phyloP scores from a whole-genome alignment of 2,797 vertebrate species.

The Clamator glandarius region DNA sequence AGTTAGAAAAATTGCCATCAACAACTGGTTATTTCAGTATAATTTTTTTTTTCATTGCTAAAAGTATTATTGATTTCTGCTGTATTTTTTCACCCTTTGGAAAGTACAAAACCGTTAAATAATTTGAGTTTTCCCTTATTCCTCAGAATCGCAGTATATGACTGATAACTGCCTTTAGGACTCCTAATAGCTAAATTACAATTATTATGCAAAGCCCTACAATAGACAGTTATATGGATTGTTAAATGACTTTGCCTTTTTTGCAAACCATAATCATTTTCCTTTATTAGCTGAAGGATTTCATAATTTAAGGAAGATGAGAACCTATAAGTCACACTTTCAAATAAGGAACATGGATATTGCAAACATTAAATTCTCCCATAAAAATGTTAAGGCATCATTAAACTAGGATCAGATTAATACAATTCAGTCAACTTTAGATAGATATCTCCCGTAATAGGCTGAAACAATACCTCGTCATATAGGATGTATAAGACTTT shows the following conservation, averaged over 20 bases:
- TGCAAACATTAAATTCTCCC: slow-evolving; percentile 85
- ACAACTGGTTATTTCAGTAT: slow-evolving; percentile 34
- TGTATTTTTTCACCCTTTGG: slow-evolving; percentile 3
- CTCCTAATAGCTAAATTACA: slow-evolving; percentile 82
- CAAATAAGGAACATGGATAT: slow-evolving; percentile 85
- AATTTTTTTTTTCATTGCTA: slow-evolving; percentile 44
- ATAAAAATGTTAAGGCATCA: slow-evolving; percentile 87
- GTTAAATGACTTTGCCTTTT: slow-evolving; percentile 83
- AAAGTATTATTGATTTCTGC: slow-evolving; percentile 66
- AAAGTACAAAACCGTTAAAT: slow-evolving; percentile 71
- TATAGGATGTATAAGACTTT: slow-evolving; percentile 80
- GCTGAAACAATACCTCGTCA: slow-evolving; percentile 81
- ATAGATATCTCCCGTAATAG: slow-evolving; percentile 81
- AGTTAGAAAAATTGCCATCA: slow-evolving; percentile 58
- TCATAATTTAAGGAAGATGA: slow-evolving; percentile 86
- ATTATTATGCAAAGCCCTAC: slow-evolving; percentile 83
- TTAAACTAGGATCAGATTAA: slow-evolving; percentile 86
- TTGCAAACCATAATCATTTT: slow-evolving; percentile 84
- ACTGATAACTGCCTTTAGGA: slow-evolving; percentile 82
- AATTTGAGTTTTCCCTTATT: slow-evolving; percentile 73
- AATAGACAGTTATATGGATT: slow-evolving; percentile 84
- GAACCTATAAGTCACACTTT: slow-evolving; percentile 86
- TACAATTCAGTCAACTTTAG: slow-evolving; percentile 84
- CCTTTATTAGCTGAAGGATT: slow-evolving; percentile 86
- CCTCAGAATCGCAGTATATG: slow-evolving; percentile 66